Conservation (phyloP, 1,140 invertebrate species). For the Sinella curviseta region DNA sequence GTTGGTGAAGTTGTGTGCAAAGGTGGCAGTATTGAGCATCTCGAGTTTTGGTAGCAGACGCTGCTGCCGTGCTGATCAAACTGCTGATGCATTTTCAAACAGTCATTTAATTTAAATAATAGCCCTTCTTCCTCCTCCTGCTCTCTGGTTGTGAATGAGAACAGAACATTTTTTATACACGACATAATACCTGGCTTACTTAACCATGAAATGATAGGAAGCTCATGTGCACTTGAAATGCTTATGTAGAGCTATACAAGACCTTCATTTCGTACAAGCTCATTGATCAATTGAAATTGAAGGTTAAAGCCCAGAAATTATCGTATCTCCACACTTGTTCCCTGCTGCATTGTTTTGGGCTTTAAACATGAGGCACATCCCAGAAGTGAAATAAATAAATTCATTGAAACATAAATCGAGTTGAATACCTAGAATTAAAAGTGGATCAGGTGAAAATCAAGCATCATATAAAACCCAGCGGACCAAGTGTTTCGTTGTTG, state of each 20-base stretch:
- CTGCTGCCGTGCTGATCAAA: neutral
- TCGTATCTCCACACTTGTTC: neutral
- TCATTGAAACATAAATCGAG: neutral
- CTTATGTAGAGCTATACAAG: no score
- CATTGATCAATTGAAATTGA: neutral
- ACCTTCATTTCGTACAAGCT: no score
- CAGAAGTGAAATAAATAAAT: neutral
- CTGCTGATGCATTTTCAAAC: constrained; percentile 1
- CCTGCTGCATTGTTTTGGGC: no score
- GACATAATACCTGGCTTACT: no score
- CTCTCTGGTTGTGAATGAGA: no score
- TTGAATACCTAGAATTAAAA: constrained; percentile 6
- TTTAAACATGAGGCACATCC: neutral
- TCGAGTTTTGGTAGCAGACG: no score
- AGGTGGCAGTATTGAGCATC: no score
- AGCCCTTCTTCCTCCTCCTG: neutral
- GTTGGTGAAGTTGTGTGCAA: no score
- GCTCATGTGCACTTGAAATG: no score
- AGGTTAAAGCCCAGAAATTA: neutral
- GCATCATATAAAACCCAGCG: neutral
- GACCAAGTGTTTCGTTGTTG: neutral
- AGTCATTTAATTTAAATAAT: constrained; percentile 4
- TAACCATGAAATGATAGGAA: no score
- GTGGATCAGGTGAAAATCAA: no score
- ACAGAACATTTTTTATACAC: no score